phyloP scores from a whole-genome alignment of 2,797 vertebrate genomes.

The Phrynocephalus forsythii region DNA sequence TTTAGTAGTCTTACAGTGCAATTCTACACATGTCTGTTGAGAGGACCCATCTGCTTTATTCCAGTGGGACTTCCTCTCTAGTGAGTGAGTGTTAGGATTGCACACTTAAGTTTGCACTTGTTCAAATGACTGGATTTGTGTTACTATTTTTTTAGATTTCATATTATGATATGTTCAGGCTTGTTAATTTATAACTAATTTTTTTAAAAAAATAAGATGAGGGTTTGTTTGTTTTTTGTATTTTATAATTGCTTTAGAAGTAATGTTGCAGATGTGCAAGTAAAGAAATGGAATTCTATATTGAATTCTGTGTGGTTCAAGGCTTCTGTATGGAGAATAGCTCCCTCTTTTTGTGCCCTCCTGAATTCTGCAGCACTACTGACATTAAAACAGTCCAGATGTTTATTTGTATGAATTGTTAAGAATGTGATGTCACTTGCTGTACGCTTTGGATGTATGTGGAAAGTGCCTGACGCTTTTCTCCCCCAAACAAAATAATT shows the following conservation, averaged over 20 bases:
- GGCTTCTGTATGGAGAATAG: constrained; percentile 68
- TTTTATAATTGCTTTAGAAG: constrained; percentile 74
- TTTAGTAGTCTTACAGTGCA: constrained; percentile 73
- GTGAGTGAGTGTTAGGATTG: constrained; percentile 5
- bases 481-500: constrained; percentile 85
- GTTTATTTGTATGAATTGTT: constrained; percentile 63
- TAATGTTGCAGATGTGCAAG: constrained; percentile 85
- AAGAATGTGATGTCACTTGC: constrained; percentile 34
- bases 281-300: constrained; percentile 72
- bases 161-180: constrained; percentile 87
- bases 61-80: background rate
- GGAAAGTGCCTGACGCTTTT: constrained; percentile 86
- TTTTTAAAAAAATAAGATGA: constrained; percentile 77
- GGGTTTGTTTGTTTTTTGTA: constrained; percentile 73
- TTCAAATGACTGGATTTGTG: constrained; percentile 76
- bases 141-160: constrained; percentile 67
- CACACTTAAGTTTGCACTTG: constrained; percentile 84
- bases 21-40: background rate
- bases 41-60: background rate
- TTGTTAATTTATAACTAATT: constrained; percentile 89
- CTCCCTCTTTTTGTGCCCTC: constrained; percentile 30
- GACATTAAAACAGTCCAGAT: constrained; percentile 73
- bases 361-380: constrained; percentile 41
- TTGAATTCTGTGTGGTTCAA: constrained; percentile 50
- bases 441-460: constrained; percentile 73